A percentile compares a stretch with the other conserved stretches of the same genome.
These are phyloP conservation scores for Sceloporus undulatus DNA, from an alignment of 2,113 vertebrate species.

Conservation along the genomic window DNA sequence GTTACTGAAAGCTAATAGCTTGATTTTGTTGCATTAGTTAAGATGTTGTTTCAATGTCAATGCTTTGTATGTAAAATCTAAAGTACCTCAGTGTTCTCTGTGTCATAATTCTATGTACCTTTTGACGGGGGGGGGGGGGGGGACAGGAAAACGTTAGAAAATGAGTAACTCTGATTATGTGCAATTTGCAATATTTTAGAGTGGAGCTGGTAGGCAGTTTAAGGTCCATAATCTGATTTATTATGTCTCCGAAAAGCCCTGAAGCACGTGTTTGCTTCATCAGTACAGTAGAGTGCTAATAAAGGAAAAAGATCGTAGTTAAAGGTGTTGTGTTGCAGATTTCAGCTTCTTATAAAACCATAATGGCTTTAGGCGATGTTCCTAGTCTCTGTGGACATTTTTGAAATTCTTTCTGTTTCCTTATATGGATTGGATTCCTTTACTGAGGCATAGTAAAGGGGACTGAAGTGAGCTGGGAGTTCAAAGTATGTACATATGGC, in stretches of 20 bases:
- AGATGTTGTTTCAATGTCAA: background rate
- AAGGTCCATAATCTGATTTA: background rate
- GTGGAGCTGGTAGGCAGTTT: background rate
- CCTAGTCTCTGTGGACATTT: background rate
- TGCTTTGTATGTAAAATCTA: background rate
- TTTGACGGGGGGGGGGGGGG: background rate
- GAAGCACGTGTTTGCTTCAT: background rate
- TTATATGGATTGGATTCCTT: conserved; percentile 22
- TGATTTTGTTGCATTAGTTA: background rate
- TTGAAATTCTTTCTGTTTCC: conserved; percentile 24
- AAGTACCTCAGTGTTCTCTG: background rate
- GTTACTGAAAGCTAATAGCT: background rate
- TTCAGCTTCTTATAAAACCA: conserved; percentile 7
- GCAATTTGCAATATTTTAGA: background rate
- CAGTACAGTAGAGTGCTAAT: background rate
- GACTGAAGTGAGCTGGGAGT: background rate
- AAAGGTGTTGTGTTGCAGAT: conserved; percentile 14
- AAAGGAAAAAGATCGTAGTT: conserved; percentile 16
- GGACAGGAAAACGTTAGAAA: background rate
- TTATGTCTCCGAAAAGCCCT: background rate
- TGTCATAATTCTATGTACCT: background rate
- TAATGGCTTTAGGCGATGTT: background rate
- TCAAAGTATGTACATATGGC: background rate
- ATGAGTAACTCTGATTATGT: background rate
- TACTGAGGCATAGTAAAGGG: background rate